Conservation (phyloP, 2,797 vertebrate species). For the Aldrovandia affinis region DNA sequence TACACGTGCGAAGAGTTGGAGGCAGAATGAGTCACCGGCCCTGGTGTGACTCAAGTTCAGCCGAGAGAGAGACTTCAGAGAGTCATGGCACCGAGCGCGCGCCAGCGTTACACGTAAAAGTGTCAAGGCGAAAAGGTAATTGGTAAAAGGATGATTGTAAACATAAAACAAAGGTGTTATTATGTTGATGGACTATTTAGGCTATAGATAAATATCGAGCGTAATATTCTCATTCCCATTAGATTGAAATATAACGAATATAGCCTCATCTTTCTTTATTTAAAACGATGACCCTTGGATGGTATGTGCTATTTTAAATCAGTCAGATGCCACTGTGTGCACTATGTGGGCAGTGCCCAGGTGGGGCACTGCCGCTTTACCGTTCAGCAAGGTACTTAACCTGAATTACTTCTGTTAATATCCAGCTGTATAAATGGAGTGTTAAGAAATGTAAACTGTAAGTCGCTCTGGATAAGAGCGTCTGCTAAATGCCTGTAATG, state of each 20-base stretch:
- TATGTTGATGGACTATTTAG: too few relatives aligned
- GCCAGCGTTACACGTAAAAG: neutral
- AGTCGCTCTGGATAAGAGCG: too few relatives aligned
- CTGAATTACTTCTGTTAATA: too few relatives aligned
- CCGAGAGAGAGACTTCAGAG: neutral
- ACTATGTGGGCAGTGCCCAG: too few relatives aligned
- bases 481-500: too few relatives aligned
- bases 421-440: too few relatives aligned
- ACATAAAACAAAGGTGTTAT: neutral
- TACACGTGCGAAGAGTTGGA: constrained; percentile 20
- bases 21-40: constrained; percentile 31
- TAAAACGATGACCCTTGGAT: neutral
- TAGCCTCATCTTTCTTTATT: neutral
- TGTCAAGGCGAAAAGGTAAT: neutral
- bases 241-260: neutral
- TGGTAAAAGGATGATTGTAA: neutral
- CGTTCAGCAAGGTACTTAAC: too few relatives aligned
- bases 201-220: too few relatives aligned
- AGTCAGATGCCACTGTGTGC: neutral
- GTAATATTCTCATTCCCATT: neutral
- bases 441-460: too few relatives aligned
- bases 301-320: neutral
- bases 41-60: constrained; percentile 23
- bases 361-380: too few relatives aligned
- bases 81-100: neutral